Conservation (phyloP, 2,113 vertebrate species). For the Arothron firmamentum region DNA sequence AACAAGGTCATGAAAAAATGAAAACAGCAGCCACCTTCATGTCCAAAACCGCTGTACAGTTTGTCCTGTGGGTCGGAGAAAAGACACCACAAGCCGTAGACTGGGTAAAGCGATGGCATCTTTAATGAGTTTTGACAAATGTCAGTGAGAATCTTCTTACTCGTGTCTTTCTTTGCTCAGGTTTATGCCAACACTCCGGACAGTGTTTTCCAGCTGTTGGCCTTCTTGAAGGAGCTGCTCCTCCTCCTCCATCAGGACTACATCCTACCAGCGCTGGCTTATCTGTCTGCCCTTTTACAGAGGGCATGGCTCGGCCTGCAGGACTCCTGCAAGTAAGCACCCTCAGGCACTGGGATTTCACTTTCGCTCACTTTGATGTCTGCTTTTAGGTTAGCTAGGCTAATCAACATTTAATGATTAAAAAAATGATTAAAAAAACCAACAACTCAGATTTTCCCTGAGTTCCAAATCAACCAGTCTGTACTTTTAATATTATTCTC, state of each 20-base stretch:
- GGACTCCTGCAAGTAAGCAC: constrained; percentile 86
- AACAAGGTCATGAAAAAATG: constrained; percentile 68
- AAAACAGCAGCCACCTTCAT: constrained; percentile 48
- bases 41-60: constrained; percentile 62
- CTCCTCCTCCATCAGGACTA: constrained; percentile 76
- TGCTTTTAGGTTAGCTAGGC: not conserved
- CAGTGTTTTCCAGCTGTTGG: constrained; percentile 69
- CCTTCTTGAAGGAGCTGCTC: constrained; percentile 78
- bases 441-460: no score
- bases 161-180: constrained; percentile 25
- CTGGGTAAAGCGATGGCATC: constrained; percentile 73
- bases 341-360: not conserved
- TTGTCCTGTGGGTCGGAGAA: constrained; percentile 72
- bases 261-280: constrained; percentile 75
- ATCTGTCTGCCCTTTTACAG: constrained; percentile 61
- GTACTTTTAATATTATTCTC: no score
- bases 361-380: not conserved
- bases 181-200: constrained; percentile 78
- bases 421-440: no score
- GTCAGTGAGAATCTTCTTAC: not conserved
- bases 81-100: constrained; percentile 69
- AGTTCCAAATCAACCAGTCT: no score
- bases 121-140: fast-evolving
- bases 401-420: no score
- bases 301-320: constrained; percentile 78